phyloP scores from a whole-genome alignment of 2,797 vertebrate genomes.

The Halcyon leucocephala region DNA sequence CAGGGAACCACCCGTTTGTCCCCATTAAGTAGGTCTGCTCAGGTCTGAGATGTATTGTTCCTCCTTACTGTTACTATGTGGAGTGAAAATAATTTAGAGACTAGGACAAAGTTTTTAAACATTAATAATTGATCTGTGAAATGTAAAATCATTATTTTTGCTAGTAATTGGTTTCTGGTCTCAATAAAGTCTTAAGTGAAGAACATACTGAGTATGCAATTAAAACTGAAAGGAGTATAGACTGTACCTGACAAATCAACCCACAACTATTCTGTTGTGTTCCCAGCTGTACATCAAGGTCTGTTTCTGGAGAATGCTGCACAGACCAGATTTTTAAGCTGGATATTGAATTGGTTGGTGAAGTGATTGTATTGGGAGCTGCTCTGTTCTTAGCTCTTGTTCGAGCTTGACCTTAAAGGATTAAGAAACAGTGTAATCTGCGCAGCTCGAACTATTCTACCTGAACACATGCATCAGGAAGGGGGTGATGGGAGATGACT shows the following conservation, averaged over 20 bases:
- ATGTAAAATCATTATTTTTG: background rate
- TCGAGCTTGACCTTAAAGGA: background rate
- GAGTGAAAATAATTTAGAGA: background rate
- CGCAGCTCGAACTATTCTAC: background rate
- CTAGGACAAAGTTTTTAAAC: background rate
- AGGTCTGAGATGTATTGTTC: background rate
- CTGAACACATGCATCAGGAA: accelerated
- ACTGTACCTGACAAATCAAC: background rate
- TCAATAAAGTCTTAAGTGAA: background rate
- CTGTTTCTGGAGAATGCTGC: background rate
- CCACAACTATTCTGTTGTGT: background rate
- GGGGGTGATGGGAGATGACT: background rate
- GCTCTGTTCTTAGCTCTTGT: background rate
- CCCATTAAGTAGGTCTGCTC: background rate
- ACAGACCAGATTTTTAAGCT: background rate
- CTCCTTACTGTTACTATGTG: background rate
- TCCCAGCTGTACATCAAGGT: background rate
- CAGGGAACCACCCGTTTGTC: slow-evolving; percentile 1
- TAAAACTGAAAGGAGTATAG: background rate
- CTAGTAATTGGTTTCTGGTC: background rate
- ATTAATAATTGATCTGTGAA: background rate
- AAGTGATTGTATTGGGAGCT: background rate
- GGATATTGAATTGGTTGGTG: background rate
- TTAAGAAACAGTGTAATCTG: background rate
- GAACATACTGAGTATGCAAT: background rate